Conservation (phyloP, 2,113 vertebrate genomes). For the Bos javanicus region DNA sequence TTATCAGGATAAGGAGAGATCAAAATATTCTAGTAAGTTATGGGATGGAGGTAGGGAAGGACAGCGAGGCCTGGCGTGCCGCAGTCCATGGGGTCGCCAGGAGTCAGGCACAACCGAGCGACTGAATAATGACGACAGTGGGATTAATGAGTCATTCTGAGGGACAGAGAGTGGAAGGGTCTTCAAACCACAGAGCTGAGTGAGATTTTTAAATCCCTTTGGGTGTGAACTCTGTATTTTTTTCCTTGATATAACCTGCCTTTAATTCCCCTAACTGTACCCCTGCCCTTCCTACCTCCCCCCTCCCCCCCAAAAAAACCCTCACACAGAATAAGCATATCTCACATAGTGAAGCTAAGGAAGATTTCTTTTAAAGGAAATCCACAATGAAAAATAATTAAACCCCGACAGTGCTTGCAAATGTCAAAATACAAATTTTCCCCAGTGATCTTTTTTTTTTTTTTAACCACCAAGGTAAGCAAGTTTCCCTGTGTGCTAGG, state of each 20-base stretch:
- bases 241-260: neutral
- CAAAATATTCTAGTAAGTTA: neutral
- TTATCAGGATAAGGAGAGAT: neutral
- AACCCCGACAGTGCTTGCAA: conserved; percentile 54
- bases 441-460: conserved; percentile 42
- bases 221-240: neutral
- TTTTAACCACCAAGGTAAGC: neutral
- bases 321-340: neutral
- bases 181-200: neutral
- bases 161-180: neutral
- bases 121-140: neutral
- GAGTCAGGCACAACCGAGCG: neutral
- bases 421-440: conserved; percentile 46
- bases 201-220: neutral
- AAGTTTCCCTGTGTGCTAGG: conserved; percentile 25
- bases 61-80: neutral
- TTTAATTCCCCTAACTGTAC: neutral
- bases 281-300: rapidly evolving
- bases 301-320: rapidly evolving
- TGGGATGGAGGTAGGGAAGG: neutral
- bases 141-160: neutral
- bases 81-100: neutral
- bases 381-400: conserved; percentile 61
- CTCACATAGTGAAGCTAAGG: neutral
- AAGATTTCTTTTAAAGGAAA: conserved; percentile 26